These are phyloP conservation scores for Drosophila hawaiiensis DNA, from an alignment of 2,888 invertebrate genomes.

Conservation along the genomic window DNA sequence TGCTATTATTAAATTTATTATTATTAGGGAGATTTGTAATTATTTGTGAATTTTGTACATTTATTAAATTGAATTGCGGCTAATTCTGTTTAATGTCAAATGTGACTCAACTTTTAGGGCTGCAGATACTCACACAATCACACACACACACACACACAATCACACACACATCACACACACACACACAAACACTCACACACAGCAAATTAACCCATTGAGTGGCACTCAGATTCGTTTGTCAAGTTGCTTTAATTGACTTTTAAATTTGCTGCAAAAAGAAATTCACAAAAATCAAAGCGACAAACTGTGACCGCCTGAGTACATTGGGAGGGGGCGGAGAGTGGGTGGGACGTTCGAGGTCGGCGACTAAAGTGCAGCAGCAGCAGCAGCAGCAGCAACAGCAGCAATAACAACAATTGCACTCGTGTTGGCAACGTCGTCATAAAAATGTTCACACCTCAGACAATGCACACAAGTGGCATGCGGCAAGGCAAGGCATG, in stretches of 20 bases:
- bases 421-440: slow-evolving; percentile 64
- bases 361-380: slow-evolving; percentile 39
- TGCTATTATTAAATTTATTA: slow-evolving; percentile 39
- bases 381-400: slow-evolving; percentile 57
- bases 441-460: slow-evolving; percentile 73
- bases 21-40: slow-evolving; percentile 45
- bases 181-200: slow-evolving; percentile 29
- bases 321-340: not conserved
- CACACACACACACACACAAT: slow-evolving; percentile 22
- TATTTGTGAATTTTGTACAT: slow-evolving; percentile 44
- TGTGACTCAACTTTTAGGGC: slow-evolving; percentile 38
- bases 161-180: slow-evolving; percentile 7
- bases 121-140: slow-evolving; percentile 18
- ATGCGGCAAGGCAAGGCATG: slow-evolving; percentile 43
- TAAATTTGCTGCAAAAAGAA: slow-evolving; percentile 68
- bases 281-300: slow-evolving; percentile 69
- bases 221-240: slow-evolving; percentile 74
- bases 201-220: slow-evolving; percentile 80
- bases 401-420: slow-evolving; percentile 65
- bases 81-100: slow-evolving; percentile 59
- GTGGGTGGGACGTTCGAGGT: not conserved
- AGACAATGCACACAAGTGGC: slow-evolving; percentile 70
- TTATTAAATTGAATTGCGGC: slow-evolving; percentile 64
- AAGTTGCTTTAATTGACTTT: slow-evolving; percentile 81
- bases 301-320: slow-evolving; percentile 59